A percentile compares a stretch with the other conserved stretches of the same genome.
phyloP scores from a whole-genome alignment of 2,797 vertebrate species.

The Hyperoplus lanceolatus region DNA sequence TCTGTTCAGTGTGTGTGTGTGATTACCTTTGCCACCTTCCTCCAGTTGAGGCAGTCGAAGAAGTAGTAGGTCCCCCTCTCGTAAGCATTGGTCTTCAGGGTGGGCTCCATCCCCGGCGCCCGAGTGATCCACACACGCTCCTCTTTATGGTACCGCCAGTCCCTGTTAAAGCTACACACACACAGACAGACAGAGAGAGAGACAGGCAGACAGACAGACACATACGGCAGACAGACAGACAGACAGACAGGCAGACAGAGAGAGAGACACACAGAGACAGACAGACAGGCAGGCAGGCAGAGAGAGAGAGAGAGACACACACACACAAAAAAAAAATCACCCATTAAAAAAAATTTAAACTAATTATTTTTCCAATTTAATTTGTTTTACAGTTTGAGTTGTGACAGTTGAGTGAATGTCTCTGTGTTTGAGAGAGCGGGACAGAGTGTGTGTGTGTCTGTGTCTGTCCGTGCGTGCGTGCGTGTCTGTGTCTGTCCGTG shows the following conservation, averaged over 20 bases:
- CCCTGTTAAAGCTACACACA: constrained; percentile 92
- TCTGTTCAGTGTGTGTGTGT: background rate
- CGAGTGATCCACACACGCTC: constrained; percentile 99
- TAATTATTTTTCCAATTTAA: too few species aligned
- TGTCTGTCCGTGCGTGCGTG: background rate
- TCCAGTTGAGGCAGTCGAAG: constrained; percentile 99
- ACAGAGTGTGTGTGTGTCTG: too few species aligned
- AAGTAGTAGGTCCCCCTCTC: constrained; percentile 99
- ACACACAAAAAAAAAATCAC: too few species aligned
- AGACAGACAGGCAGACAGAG: too few species aligned
- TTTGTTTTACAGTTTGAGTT: too few species aligned
- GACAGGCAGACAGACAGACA: too few species aligned
- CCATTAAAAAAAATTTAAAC: too few species aligned
- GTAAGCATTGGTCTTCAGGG: constrained; percentile 98
- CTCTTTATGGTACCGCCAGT: constrained; percentile 99
- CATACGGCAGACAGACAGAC: too few species aligned
- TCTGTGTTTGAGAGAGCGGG: background rate
- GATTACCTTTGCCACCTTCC: constrained; percentile 96
- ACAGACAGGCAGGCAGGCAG: too few species aligned
- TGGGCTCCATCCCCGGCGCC: constrained; percentile 98
- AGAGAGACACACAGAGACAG: too few species aligned
- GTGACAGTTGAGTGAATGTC: background rate
- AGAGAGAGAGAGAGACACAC: too few species aligned
- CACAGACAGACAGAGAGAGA: constrained; percentile 21
- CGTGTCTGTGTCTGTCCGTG: too few species aligned